Evolutionary conservation across 1,140 invertebrate genomes (phyloP), one percentile per base, ranked within the genome.

Genomic region (Lepidostoma basale): DNA sequence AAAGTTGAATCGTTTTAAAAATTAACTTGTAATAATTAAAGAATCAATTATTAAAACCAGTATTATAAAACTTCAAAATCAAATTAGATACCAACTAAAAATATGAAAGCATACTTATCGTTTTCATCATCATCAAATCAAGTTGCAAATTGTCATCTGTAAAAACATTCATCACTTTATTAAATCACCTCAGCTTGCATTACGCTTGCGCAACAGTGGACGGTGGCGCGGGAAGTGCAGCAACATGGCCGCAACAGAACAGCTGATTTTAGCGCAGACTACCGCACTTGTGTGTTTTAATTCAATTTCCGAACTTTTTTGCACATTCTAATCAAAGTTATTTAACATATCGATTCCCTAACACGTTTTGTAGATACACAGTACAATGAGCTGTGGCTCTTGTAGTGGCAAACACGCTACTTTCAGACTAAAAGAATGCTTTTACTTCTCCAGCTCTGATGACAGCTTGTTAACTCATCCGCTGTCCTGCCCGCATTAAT

Each of bases 311-410:
- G n/a, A n/a, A n/a, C n/a, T n/a, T n/a, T n/a, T n/a, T n/a, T n/a
- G n/a, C n/a, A n/a, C n/a, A n/a, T n/a, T n/a, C n/a, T n/a, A n/a
- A n/a, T n/a, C n/a, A n/a, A n/a, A n/a, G n/a, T 36, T 36, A 12
- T 36, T 9, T 36, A 36, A 36, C n/a, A n/a, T n/a, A n/a, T n/a
- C n/a, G n/a, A n/a, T n/a, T n/a, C 81, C 80, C 79, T 76, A 77
- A 75, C 77, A 62, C 77, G 68, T 75, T 75, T 71, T 74, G 68
- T 62, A 74, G 66, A 40, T 40, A 40, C 39, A 40, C 14, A 16
- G 39, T 25, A 25, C 20, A 22, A 49, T 49, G 45, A 23, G 22
- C 9, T 10, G 22, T 5, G 9, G 18, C 9, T 6, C 18, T 22
- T 22, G 45, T 20, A 18, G 12, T 9, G 28, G 20, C 16, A 6